Evolutionary conservation across 37 sponge, comb jelly and placozoan species (phyloP).

Genomic region (Crambe crambe): DNA sequence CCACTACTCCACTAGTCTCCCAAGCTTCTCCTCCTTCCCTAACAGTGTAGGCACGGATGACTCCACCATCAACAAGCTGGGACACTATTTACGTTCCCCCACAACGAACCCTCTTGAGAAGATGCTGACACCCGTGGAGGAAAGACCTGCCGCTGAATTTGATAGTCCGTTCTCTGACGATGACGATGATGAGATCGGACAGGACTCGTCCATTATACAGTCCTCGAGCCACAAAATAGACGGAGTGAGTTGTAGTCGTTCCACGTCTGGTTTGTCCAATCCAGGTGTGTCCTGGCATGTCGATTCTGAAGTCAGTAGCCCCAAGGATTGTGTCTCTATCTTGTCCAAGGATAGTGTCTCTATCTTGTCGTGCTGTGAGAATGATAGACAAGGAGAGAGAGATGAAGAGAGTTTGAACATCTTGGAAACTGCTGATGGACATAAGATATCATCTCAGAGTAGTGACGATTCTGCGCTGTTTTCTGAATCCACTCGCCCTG

Average conservation of each 20-base stretch:
- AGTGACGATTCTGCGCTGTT: conserved; percentile 19
- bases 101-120: conserved; percentile 11
- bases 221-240: conserved; percentile 22
- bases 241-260: not conserved
- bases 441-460: conserved; percentile 12
- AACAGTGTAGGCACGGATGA: not conserved
- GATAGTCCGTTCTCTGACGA: not conserved
- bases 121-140: conserved; percentile 49
- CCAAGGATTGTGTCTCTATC: not conserved
- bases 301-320: conserved; percentile 17
- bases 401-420: not conserved
- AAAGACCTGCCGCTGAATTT: conserved; percentile 20
- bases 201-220: not conserved
- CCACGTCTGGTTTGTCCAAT: conserved; percentile 1
- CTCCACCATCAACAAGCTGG: not conserved
- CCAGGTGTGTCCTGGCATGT: not conserved
- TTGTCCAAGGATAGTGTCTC: not conserved
- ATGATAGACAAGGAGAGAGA: not conserved
- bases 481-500: not conserved
- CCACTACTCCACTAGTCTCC: not conserved
- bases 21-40: conserved; percentile 2
- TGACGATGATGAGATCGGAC: conserved; percentile 11
- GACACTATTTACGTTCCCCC: not conserved
- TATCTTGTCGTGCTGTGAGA: not conserved
- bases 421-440: not conserved